A percentile compares a stretch with the other conserved stretches of the same genome.
These are phyloP conservation scores for Calidris pugnax DNA, from an alignment of 2,113 vertebrate species.

Conservation along the genomic window DNA sequence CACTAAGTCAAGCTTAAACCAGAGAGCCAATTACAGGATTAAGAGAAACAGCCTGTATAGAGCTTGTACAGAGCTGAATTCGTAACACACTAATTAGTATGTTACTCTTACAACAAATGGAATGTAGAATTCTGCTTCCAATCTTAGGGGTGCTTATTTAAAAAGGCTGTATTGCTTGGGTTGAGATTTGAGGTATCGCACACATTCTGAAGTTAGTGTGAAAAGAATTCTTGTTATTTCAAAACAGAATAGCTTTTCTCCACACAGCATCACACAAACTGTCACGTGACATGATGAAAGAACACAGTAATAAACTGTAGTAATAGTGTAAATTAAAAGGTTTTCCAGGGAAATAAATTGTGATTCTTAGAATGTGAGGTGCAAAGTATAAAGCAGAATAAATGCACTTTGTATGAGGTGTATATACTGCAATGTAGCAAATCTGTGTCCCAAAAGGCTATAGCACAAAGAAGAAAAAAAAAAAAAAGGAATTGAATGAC, in stretches of 20 bases:
- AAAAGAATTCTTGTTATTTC: slow-evolving; percentile 13
- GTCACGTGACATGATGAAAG: not conserved
- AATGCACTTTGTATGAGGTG: not conserved
- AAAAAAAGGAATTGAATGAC: accelerated
- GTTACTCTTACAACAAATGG: not conserved
- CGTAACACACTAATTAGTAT: not conserved
- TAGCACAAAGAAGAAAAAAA: not conserved
- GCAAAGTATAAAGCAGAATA: not conserved
- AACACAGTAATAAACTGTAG: not conserved
- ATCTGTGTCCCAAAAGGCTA: not conserved
- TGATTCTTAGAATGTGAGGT: not conserved
- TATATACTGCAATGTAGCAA: not conserved
- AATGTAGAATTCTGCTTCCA: not conserved
- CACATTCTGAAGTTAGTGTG: not conserved
- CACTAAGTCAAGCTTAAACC: not conserved
- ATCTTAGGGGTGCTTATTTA: not conserved
- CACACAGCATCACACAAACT: not conserved
- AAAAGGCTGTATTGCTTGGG: not conserved
- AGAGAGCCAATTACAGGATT: not conserved
- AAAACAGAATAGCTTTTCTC: not conserved
- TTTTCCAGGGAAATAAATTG: not conserved
- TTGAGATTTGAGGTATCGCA: not conserved
- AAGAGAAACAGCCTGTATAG: not conserved
- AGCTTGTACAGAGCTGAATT: not conserved
- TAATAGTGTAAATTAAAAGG: not conserved